Conservation (phyloP, 2,888 invertebrate species). For the Ctena decussata region DNA sequence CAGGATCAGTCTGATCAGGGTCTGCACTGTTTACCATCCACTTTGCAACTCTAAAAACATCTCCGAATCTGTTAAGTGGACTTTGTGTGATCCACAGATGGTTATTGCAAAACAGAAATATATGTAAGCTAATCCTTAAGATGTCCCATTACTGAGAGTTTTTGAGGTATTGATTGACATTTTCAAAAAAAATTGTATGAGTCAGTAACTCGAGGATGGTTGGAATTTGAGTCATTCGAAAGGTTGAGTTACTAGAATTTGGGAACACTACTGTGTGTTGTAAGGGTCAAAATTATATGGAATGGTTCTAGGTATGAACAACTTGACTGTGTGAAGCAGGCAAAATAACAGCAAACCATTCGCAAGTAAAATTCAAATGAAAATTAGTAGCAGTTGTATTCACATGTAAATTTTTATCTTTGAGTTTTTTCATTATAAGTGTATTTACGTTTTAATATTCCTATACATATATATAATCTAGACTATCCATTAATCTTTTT, state of each 20-base stretch:
- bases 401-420: background rate
- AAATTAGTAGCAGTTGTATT: background rate
- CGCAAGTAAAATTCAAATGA: background rate
- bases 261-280: background rate
- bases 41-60: no score
- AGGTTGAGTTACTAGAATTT: background rate
- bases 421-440: background rate
- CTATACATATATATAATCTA: background rate
- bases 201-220: background rate
- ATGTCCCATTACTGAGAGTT: no score
- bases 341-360: constrained; percentile 6
- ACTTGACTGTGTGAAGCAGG: background rate
- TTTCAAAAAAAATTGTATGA: no score
- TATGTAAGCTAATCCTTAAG: no score
- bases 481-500: no score
- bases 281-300: background rate
- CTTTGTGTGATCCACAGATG: no score
- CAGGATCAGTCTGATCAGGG: no score
- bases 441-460: no score
- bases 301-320: constrained; percentile 4
- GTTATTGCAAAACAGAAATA: no score
- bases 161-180: no score
- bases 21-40: no score
- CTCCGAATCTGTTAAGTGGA: no score
- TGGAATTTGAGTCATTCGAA: background rate